These are phyloP conservation scores for Euthynnus affinis DNA, from an alignment of 2,797 vertebrate species.

Conservation along the genomic window DNA sequence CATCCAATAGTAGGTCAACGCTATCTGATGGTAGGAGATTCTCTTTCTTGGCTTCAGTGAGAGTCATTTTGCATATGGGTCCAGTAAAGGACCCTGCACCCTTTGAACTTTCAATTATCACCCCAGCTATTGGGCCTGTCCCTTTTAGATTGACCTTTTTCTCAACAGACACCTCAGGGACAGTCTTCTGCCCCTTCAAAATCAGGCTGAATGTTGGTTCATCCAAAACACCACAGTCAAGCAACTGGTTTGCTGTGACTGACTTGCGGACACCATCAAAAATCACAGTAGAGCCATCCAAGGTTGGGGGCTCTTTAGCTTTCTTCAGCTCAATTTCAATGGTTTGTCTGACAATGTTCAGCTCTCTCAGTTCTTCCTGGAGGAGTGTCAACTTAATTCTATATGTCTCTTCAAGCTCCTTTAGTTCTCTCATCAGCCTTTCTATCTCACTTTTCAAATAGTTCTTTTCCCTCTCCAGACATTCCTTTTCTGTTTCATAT, in stretches of 20 bases:
- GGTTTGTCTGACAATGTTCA: constrained; percentile 81
- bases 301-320: constrained; percentile 82
- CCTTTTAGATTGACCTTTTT: constrained; percentile 89
- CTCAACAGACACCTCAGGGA: constrained; percentile 90
- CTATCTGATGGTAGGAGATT: constrained; percentile 88
- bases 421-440: constrained; percentile 89
- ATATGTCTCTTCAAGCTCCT: constrained; percentile 88
- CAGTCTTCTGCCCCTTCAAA: constrained; percentile 87
- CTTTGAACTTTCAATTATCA: constrained; percentile 83
- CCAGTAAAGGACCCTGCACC: constrained; percentile 68
- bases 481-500: constrained; percentile 87
- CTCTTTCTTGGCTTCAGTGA: constrained; percentile 91
- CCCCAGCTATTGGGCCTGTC: constrained; percentile 87
- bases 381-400: constrained; percentile 83
- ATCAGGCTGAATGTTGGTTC: constrained; percentile 83
- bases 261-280: constrained; percentile 93
- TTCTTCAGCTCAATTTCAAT: constrained; percentile 88
- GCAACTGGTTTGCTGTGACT: constrained; percentile 92
- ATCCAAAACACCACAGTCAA: constrained; percentile 85
- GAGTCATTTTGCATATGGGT: constrained; percentile 85
- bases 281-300: constrained; percentile 88
- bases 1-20: constrained; percentile 85
- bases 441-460: constrained; percentile 89
- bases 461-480: constrained; percentile 88
- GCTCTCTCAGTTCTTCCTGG: constrained; percentile 86